These are phyloP conservation scores for Spodoptera frugiperda DNA, from an alignment of 1,140 invertebrate species.

Conservation along the genomic window DNA sequence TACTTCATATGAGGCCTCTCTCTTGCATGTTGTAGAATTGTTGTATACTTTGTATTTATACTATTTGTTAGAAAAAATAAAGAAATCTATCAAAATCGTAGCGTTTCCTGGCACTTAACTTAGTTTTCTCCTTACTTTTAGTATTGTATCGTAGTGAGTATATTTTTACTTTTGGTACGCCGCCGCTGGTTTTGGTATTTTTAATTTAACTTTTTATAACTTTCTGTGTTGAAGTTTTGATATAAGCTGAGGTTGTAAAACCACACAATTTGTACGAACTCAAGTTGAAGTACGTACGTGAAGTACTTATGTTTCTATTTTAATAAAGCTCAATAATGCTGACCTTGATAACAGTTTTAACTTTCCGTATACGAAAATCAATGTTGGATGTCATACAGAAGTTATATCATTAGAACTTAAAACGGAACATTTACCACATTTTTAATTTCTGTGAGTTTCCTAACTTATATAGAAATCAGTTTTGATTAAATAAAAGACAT, in stretches of 20 bases:
- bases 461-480: no score
- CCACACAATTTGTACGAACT: no score
- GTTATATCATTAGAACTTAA: no score
- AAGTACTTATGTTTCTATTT: no score
- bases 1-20: conserved; percentile 68
- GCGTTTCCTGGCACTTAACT: conserved; percentile 37
- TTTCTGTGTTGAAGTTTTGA: background rate
- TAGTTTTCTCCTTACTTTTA: background rate
- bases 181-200: conserved; percentile 34
- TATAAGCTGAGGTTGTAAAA: background rate
- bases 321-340: no score
- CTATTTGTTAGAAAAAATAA: conserved; percentile 50
- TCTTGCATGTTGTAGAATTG: conserved; percentile 32
- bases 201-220: background rate
- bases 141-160: conserved; percentile 25
- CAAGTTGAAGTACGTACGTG: no score
- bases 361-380: background rate
- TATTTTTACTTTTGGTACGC: background rate
- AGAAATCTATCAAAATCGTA: conserved; percentile 1
- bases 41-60: conserved; percentile 31
- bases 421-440: no score
- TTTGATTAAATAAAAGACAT: no score
- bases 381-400: no score
- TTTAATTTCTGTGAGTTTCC: no score
- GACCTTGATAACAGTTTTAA: no score